Evolutionary conservation across 2,888 invertebrate genomes (phyloP).

Genomic region (Phaedon cochleariae): DNA sequence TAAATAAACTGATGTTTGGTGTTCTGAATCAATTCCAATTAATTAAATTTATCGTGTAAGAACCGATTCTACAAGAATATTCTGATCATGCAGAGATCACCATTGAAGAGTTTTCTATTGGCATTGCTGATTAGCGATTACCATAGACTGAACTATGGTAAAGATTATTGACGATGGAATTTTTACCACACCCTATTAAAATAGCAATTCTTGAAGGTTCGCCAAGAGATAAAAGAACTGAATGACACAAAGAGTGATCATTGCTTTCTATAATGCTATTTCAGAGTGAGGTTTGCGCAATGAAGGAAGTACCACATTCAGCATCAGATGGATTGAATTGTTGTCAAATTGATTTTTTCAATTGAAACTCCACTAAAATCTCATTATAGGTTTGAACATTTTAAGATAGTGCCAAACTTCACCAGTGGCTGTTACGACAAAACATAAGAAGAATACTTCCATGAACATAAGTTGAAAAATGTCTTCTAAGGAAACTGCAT

Average conservation of each 20-base stretch:
- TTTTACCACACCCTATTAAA: slow-evolving; percentile 13
- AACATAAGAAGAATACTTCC: too few relatives aligned
- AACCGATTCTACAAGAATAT: not conserved
- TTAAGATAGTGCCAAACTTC: too few relatives aligned
- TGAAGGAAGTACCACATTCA: too few relatives aligned
- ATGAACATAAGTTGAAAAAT: too few relatives aligned
- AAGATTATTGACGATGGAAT: not conserved
- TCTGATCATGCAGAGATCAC: not conserved
- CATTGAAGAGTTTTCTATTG: not conserved
- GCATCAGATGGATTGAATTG: too few relatives aligned
- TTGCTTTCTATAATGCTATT: not conserved
- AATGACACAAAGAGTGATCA: not conserved
- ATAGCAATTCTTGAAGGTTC: slow-evolving; percentile 15
- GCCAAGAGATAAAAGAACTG: not conserved
- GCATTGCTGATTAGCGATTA: not conserved
- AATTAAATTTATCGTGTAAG: not conserved
- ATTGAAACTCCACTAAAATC: too few relatives aligned
- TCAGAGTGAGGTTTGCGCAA: too few relatives aligned
- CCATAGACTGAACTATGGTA: not conserved
- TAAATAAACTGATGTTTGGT: not conserved
- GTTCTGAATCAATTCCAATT: too few relatives aligned
- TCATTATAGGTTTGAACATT: too few relatives aligned
- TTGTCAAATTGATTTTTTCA: too few relatives aligned
- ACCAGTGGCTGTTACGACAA: too few relatives aligned
- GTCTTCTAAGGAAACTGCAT: too few relatives aligned